Conservation (phyloP, 1,140 invertebrate species). For the Pseudachorutes palmiensis region DNA sequence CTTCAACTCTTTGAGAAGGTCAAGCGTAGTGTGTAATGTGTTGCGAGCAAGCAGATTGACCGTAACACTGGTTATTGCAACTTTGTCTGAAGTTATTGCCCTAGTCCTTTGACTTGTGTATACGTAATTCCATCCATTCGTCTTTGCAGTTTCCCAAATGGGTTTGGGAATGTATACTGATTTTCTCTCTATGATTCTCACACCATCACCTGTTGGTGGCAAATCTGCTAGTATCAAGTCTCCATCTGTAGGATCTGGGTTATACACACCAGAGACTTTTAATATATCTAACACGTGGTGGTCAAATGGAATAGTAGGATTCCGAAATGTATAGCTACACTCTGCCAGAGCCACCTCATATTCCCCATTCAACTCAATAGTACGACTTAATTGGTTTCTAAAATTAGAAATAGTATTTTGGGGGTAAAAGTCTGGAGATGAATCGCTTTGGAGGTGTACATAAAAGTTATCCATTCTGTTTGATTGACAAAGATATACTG, state of each 20-base stretch:
- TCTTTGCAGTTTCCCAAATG: too few species aligned
- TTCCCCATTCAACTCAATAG: not conserved
- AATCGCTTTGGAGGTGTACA: not conserved
- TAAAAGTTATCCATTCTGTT: conserved; percentile 11
- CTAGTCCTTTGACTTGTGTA: too few species aligned
- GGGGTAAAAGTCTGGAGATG: not conserved
- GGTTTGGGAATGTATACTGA: too few species aligned
- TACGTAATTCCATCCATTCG: too few species aligned
- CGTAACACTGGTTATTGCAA: too few species aligned
- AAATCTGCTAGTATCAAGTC: too few species aligned
- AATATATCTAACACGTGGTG: not conserved
- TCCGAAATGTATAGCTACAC: conserved; percentile 6
- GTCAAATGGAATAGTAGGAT: not conserved
- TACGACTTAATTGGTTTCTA: not conserved
- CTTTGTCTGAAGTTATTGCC: too few species aligned
- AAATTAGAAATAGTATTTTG: conserved; percentile 12
- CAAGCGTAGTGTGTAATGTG: too few species aligned
- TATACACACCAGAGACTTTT: not conserved
- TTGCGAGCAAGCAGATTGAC: too few species aligned
- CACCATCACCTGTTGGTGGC: too few species aligned
- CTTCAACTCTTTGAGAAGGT: too few species aligned
- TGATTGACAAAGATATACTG: not conserved
- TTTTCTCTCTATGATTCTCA: too few species aligned
- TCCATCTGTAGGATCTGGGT: not conserved
- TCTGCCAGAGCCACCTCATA: conserved; percentile 11